Evolutionary conservation across 2,888 invertebrate genomes (phyloP), one percentile per base, ranked within the genome.

Genomic region (Chydorus sphaericus): DNA sequence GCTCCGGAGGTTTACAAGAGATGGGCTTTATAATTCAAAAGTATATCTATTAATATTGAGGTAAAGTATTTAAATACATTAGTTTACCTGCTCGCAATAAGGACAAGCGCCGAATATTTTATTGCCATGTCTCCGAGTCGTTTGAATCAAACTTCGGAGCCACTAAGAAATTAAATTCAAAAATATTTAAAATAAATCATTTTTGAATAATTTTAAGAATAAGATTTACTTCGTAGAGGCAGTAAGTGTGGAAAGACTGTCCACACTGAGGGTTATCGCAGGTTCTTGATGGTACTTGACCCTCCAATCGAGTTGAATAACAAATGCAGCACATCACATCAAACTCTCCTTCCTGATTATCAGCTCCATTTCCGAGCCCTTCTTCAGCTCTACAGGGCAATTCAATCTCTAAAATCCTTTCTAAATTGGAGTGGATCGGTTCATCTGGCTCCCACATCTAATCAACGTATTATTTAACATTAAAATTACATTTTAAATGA

Each of bases 321-420:
- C 55, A 55, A 55, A 55, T 55, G 14, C 48, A 26, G 33, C 55
- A 55, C 6, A 33, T 29, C 11, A 55, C 48, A n/a, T n/a, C n/a
- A n/a, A n/a, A n/a, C n/a, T n/a, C n/a, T n/a, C n/a, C n/a, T 20
- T 55, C 55, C 18, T 11, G 20, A 7, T n/a, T 33, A 6, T 48
- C 48, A 2, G 16, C 23, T 23, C 18, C 28, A 8, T 26, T n/a
- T 38, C 16, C 26, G 16, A 26, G n/a, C 7, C 49, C 28, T 14
- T 23, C 31, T 52, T 52, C 36, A n/a, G n/a, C 11, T n/a, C n/a
- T n/a, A n/a, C n/a, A n/a, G 3, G 55, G 55, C 6, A 55, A 28
- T 16, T 48, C 20, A 11, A 55, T 18, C n/a, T 49, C 55, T 5
- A 55, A 33, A 3, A 36, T 23, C 16, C 33, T 48, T 33, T 55